Base-by-base conservation (phyloP, 2,113 vertebrate species). In the Notiomystis cincta region DNA sequence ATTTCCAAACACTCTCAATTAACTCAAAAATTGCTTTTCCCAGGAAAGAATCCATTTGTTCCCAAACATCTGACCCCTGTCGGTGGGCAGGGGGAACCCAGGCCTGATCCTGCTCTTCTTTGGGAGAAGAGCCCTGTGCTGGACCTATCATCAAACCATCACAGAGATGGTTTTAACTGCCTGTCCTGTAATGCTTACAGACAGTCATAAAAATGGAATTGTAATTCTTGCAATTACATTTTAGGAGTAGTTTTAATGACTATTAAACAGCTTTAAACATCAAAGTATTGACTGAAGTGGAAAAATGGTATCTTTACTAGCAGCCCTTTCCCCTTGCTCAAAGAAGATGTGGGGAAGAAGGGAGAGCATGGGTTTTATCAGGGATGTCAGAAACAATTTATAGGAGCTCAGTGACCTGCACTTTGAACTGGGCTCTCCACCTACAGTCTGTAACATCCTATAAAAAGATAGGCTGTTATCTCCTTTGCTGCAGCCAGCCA, bases 211-310 rank as follows among this genome's bases (percentile, higher is more conserved):
- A 97, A 97, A 90, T 2, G 18, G 76, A 85, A 94, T 70, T 69
- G 77, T 97, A 98, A 96, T 97, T 93, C 95, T 94, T 93, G 95
- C 91, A 96, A 96, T 97, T 97, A 97, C 95, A 95, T 87, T 94
- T 88, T 54, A 97, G 94, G 92, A 96, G 53, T 35, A 25, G 84
- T 89, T 96, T 97, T 98, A 98, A 98, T 97, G 93, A 97, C 97
- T 98, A 97, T 97, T 97, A 98, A 98, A 97, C 93, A 97, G 89
- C 90, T 97, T 95, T 96, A 97, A 98, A 98, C 97, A 97, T 98
- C 97, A 98, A 98, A 98, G 97, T 96, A 96, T 94, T 92, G 97
- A 96, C 92, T 94, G 90, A 97, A 98, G 96, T 97, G 94, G 97
- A 96, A 97, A 98, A 96, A 90, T 54, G 95, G 95, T 96, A 95